Base-by-base conservation (phyloP, 2,888 invertebrate genomes). In the Pycnomerus fuliginosus region DNA sequence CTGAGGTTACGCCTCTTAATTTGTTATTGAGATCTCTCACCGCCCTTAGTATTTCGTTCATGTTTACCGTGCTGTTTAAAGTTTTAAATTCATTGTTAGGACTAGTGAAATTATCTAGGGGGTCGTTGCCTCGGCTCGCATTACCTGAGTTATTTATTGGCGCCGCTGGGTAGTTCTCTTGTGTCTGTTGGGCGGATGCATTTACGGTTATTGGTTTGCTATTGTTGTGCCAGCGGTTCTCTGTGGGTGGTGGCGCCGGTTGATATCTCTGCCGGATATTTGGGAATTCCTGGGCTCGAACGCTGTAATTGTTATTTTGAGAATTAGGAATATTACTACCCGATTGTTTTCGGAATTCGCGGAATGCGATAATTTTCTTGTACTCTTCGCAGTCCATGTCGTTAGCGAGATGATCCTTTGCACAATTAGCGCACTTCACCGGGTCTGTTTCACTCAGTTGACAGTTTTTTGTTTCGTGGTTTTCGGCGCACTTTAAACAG, bases 401-500 rank as follows among this genome's bases (percentile, higher is more conserved):
- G 15, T 12, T 29, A 3, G 14, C 11, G 30, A n/a, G 3, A 13
- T 35, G 25, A 1, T 13, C 1, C 14, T 15, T 15, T 1, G 13
- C 14, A 7, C 35, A 35, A 12, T 35, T 35, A 3, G 11, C 25
- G 4, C 25, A 25, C n/a, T 25, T 25, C 3, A 14, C 11, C 8
- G 12, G 10, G 1, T 7, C 11, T 4, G 15, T 2, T 28, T 3
- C 12, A 27, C 16, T 8, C 3, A 27, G 1, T 3, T 3, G 16
- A 20, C 36, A 36, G 1, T 10, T 17, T 2, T 8, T 4, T 3
- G 36, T 36, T 5, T 14, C 3, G 28, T 36, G 28, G 16, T 27
- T 16, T 16, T 28, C 28, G 1, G 28, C 2, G 8, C 36, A 28
- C 5, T 36, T 36, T n/a, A 36, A 7, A 27, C 36, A 36, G 15